Evolutionary conservation across 2,797 vertebrate species (phyloP), one percentile per base, ranked within the genome.

Genomic region (Lithobates sylvaticus): DNA sequence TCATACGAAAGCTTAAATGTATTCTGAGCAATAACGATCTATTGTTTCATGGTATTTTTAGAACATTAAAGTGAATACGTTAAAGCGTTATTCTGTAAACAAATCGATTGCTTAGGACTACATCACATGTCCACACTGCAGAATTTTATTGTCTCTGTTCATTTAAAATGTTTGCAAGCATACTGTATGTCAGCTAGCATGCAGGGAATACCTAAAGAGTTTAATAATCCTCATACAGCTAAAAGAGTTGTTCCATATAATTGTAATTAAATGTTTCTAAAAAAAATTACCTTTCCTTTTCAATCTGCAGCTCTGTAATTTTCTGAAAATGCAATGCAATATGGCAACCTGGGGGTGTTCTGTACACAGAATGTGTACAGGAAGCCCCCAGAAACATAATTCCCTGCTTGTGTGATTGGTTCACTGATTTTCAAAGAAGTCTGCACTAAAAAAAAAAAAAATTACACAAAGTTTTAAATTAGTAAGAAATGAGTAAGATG

Each of bases 31-130:
- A 83, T 77, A 84, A 84, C 44, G 39, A 84, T 50, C 65, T 69
- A 84, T 84, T 84, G 73, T 69, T 84, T 64, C 5, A 70, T 77
- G 67, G 27, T 4, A n/a, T 75, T 12, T 68, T 68, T 50, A 76
- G 81, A 84, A 84, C 34, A 58, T 83, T 74, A 76, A 42, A 23
- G 44, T 9, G 3, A 83, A 13, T 15, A 83, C 42, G 29, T 76
- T 76, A 27, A 15, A 78, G 76, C 27, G 64, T 65, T 78, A 61
- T 78, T 65, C 76, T 78, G 39, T 47, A 68, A 44, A 42, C 68
- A 21, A 9, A 29, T 26, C 27, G 26, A 67, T 27, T 29, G n/a
- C 26, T 15, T 67, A 67, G 65, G 10, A 29, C 65, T 67, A 27
- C 26, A 21, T 61, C 21, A 61, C 21, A 67, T 67, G 12, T 67